Evolutionary conservation across 2,888 invertebrate genomes (phyloP).

Genomic region (Aspidapion aeneum): DNA sequence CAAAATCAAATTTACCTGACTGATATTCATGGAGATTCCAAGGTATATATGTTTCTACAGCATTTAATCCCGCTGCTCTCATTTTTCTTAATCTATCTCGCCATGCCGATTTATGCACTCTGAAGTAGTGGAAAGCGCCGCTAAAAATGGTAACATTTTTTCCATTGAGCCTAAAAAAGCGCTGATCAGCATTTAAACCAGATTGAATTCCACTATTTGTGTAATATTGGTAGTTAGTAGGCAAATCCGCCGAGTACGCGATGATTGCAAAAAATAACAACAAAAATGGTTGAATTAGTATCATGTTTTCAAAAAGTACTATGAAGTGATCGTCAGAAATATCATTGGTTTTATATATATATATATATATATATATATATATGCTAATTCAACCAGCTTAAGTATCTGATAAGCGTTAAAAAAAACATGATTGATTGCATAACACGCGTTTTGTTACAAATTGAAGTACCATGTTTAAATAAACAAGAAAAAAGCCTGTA

Average conservation of each 20-base stretch:
- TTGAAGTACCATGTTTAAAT: no score
- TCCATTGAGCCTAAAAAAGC: constrained; percentile 46
- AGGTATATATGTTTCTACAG: constrained; percentile 81
- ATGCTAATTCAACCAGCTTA: no score
- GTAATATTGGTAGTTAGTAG: constrained; percentile 46
- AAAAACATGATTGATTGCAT: no score
- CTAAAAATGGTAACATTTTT: constrained; percentile 47
- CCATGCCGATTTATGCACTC: constrained; percentile 77
- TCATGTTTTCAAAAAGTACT: no score
- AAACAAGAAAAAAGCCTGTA: no score
- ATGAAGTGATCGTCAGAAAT: no score
- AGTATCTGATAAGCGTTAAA: no score
- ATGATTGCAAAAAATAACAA: not conserved
- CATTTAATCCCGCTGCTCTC: constrained; percentile 74
- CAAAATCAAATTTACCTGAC: constrained; percentile 47
- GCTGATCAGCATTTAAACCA: constrained; percentile 37
- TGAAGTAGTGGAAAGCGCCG: constrained; percentile 81
- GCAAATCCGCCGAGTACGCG: not conserved
- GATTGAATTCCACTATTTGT: constrained; percentile 40
- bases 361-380: no score
- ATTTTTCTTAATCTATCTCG: constrained; percentile 70
- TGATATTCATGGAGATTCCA: constrained; percentile 86
- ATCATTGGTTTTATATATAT: no score
- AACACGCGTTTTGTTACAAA: no score
- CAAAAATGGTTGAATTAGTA: no score